Percentiles rank a stretch among this genome's conserved stretches.
phyloP scores from a whole-genome alignment of 1,140 invertebrate genomes.

The Hycleus cichorii region DNA sequence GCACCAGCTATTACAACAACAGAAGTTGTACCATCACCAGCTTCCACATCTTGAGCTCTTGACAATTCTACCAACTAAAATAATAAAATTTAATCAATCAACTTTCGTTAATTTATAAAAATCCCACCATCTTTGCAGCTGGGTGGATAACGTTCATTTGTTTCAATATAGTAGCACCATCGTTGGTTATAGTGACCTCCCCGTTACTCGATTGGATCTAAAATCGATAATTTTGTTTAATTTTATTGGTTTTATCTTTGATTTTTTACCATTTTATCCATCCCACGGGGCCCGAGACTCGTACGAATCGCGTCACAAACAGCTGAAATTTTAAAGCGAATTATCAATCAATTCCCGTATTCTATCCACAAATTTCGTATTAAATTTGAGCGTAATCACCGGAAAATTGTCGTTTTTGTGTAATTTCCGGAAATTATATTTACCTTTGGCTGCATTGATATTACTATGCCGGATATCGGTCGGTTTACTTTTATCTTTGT shows the following conservation, averaged over 20 bases:
- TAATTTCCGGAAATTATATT: conserved; percentile 20
- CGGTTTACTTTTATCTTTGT: conserved; percentile 90
- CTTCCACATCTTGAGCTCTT: conserved; percentile 97
- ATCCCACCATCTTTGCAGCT: conserved; percentile 94
- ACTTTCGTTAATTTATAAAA: background rate
- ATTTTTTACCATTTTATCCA: conserved; percentile 96
- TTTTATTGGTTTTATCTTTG: background rate
- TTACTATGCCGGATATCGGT: conserved; percentile 91
- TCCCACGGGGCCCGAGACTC: conserved; percentile 94
- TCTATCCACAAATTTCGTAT: background rate
- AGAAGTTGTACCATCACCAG: conserved; percentile 98
- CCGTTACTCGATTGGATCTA: conserved; percentile 94
- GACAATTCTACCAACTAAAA: conserved; percentile 91
- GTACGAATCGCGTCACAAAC: conserved; percentile 98
- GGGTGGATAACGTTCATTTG: conserved; percentile 99
- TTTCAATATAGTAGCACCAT: conserved; percentile 98
- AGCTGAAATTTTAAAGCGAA: conserved; percentile 57
- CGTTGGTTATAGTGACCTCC: conserved; percentile 99
- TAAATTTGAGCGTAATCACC: background rate
- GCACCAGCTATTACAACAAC: conserved; percentile 96
- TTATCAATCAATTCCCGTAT: background rate
- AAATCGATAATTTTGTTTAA: conserved; percentile 23
- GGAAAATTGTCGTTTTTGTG: background rate
- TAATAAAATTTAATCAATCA: background rate
- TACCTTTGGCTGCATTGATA: conserved; percentile 97